Base-by-base conservation (phyloP, 2,888 invertebrate species). In the Hecatera dysodea region DNA sequence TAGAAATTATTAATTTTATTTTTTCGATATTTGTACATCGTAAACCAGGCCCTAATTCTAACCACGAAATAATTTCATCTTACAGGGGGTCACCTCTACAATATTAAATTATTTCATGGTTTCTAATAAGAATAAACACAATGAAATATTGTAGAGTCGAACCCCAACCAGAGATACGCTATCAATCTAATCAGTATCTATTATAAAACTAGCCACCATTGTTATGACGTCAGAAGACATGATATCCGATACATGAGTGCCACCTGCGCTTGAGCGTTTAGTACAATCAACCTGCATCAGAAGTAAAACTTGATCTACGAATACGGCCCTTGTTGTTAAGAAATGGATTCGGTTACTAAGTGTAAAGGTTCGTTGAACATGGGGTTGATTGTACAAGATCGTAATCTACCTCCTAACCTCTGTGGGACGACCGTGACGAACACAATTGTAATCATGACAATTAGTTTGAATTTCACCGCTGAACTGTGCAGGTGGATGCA, bases 401-500 rank as follows among this genome's bases (percentile, higher is more conserved):
- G 19, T 62, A 22, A 75, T 75, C 74, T 59, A n/a, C 9, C 27
- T n/a, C 6, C 56, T 15, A 19, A 24, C 36, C 24, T 44, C 42
- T 27, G 29, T 19, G 27, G n/a, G n/a, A n/a, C 53, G 63, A 76
- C 57, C 17, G 27, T 27, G 42, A 50, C 27, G 24, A 65, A 19
- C 62, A 63, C 46, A 63, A 55, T 59, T 33, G 36, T 42, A 53
- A 48, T 53, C 53, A 60, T 15, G 62, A 27, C 68, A 53, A 66
- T 68, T 64, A 71, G 44, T 66, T 55, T 52, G 11, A 59, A 55
- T 56, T 62, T 42, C 52, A 0, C 4, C 1, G 19, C 39, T 57
- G 39, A 50, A n/a, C 22, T 55, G 15, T 9, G 67, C 80, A 81
- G 81, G 80, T 78, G 78, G 29, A 56, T 56, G 48, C 39, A n/a